Conservation (phyloP, 1,140 invertebrate genomes). For the Scaptomyza pallida region DNA sequence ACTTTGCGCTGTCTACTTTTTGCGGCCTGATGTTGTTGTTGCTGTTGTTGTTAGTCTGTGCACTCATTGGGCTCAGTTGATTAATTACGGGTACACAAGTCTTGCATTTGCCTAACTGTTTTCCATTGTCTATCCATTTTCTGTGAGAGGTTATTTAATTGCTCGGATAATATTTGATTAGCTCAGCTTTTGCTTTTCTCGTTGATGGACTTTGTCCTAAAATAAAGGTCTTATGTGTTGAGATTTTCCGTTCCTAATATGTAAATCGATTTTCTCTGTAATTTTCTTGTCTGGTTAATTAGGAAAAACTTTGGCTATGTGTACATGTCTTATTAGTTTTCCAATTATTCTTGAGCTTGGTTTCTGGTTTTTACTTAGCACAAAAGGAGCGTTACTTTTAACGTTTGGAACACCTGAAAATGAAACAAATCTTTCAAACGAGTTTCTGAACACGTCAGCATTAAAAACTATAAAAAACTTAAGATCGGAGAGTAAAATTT, state of each 20-base stretch:
- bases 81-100: constrained; percentile 48
- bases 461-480: too few relatives aligned
- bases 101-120: constrained; percentile 39
- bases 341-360: background rate
- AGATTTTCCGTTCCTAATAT: constrained; percentile 18
- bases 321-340: background rate
- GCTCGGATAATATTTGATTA: constrained; percentile 49
- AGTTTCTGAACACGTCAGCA: too few relatives aligned
- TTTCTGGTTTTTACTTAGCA: too few relatives aligned
- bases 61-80: constrained; percentile 38
- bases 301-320: background rate
- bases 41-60: constrained; percentile 13
- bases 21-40: constrained; percentile 10
- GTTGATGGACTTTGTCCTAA: background rate
- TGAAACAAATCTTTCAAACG: background rate
- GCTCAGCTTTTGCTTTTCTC: constrained; percentile 17
- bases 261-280: constrained; percentile 34
- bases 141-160: constrained; percentile 27
- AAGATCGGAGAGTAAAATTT: too few relatives aligned
- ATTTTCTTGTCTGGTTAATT: background rate
- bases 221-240: background rate
- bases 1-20: constrained; percentile 46
- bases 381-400: too few relatives aligned
- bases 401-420: background rate
- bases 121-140: constrained; percentile 13